These are phyloP conservation scores for Vireo altiloquus DNA, from an alignment of 2,113 vertebrate species.

Conservation along the genomic window DNA sequence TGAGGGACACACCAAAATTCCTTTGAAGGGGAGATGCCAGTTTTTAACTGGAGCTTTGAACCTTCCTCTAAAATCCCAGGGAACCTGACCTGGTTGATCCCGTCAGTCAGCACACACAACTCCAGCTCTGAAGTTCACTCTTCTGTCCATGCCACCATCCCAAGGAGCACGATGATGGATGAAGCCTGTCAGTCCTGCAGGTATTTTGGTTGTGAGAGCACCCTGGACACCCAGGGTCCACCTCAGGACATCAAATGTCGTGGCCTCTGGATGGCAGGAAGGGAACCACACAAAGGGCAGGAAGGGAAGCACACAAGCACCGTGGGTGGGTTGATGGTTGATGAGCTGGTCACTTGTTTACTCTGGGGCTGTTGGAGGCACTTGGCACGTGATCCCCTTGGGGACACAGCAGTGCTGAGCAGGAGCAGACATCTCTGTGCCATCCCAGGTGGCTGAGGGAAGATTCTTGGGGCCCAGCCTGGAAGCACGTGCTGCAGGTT, in stretches of 20 bases:
- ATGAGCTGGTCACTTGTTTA: fast-evolving
- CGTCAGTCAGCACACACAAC: constrained; percentile 9
- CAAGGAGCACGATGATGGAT: constrained; percentile 3
- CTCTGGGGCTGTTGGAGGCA: background rate
- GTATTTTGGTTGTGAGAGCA: background rate
- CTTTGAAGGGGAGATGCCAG: constrained; percentile 27
- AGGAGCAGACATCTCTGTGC: background rate
- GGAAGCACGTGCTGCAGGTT: background rate
- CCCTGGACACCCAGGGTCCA: background rate
- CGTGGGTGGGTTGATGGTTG: fast-evolving
- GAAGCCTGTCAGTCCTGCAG: constrained; percentile 1
- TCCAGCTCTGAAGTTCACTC: background rate
- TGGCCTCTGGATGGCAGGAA: background rate
- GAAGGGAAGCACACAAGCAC: background rate
- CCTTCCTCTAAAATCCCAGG: constrained; percentile 18
- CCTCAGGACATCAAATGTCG: background rate
- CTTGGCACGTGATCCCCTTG: fast-evolving
- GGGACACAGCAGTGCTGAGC: background rate
- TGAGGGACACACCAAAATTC: background rate
- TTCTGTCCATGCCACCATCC: background rate
- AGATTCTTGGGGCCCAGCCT: background rate
- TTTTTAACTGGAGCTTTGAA: constrained; percentile 27
- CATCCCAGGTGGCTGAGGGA: background rate
- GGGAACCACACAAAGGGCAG: background rate
- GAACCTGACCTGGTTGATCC: background rate